phyloP scores from a whole-genome alignment of 2,888 invertebrate genomes.

The Tetrapedia diversipes region DNA sequence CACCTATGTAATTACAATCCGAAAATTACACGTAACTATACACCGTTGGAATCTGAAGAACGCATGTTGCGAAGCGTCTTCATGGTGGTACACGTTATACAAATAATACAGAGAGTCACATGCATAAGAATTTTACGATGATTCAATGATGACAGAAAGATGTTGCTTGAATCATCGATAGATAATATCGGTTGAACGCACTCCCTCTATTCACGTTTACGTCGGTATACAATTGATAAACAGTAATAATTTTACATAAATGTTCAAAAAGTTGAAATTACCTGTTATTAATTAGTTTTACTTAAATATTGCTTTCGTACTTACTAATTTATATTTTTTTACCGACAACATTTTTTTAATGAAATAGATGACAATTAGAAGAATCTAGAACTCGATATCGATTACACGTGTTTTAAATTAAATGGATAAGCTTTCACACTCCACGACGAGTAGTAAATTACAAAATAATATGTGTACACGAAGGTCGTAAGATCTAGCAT shows the following conservation, averaged over 20 bases:
- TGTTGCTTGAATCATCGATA: slow-evolving; percentile 14
- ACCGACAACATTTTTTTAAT: too few species aligned
- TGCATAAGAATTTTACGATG: slow-evolving; percentile 28
- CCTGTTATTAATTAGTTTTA: too few species aligned
- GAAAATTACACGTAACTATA: slow-evolving; percentile 17
- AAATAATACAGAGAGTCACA: slow-evolving; percentile 36
- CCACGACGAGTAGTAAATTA: slow-evolving; percentile 10
- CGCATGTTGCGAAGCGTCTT: neutral
- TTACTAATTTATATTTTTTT: too few species aligned
- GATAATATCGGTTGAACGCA: neutral
- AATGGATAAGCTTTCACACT: neutral
- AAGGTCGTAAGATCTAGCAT: slow-evolving; percentile 1
- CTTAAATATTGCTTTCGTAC: too few species aligned
- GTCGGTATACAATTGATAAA: neutral
- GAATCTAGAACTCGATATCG: neutral
- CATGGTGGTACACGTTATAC: slow-evolving; percentile 7
- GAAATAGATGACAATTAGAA: too few species aligned
- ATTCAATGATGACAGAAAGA: slow-evolving; percentile 1
- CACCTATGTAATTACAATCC: slow-evolving; percentile 4
- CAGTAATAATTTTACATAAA: neutral
- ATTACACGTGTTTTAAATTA: slow-evolving; percentile 23
- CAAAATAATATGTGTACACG: neutral
- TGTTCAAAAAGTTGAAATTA: too few species aligned
- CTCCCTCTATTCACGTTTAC: neutral
- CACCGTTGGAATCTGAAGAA: neutral